Evolutionary conservation across 2,113 vertebrate species (phyloP), one percentile per base, ranked within the genome.

Genomic region (Petroica traversi): DNA sequence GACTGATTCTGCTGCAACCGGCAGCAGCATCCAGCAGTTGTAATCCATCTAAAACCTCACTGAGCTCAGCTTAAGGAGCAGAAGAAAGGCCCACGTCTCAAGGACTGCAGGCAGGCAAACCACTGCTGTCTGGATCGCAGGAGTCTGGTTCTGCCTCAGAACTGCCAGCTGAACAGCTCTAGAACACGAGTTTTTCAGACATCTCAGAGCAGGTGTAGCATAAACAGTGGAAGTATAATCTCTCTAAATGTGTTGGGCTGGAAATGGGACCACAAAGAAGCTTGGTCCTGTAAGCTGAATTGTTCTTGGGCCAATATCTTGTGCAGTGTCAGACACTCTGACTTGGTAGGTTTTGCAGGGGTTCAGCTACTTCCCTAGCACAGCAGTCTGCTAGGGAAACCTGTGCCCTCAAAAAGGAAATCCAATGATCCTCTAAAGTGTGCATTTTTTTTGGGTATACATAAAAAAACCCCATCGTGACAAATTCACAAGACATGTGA

Each of bases 381-480:
- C 13, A 11, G 28, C 23, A 24, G 51, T 83, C 63, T 72, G 17
- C 36, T 10, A 10, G 57, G 29, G 13, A 38, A 43, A 46, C 14
- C 26, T 19, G 9, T 33, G 14, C 23, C 26, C 33, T 62, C 36
- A 24, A 20, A 51, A 40, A 68, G 19, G 13, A 24, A 68, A 19
- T 48, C 4, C 18, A 49, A 10, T 25, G 5, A 57, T 43, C 25
- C 29, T 45, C 58, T 76, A n/a, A 89, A 51, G 45, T 20, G 12
- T 23, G 76, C 3, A 6, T 22, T 74, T 75, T 74, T 75, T 75
- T 54, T 17, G 9, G 9, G 1, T 54, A 66, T 25, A 34, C 1
- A 16, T 31, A 1, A 61, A 72, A 69, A 92, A 34, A 0, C 0
- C 8, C 2, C 12, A 24, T 9, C 7, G 43, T 46, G 33, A 69